Percentiles rank a stretch among this genome's conserved stretches.
These are phyloP conservation scores for Andrena praecox DNA, from an alignment of 2,888 invertebrate species.

Conservation along the genomic window DNA sequence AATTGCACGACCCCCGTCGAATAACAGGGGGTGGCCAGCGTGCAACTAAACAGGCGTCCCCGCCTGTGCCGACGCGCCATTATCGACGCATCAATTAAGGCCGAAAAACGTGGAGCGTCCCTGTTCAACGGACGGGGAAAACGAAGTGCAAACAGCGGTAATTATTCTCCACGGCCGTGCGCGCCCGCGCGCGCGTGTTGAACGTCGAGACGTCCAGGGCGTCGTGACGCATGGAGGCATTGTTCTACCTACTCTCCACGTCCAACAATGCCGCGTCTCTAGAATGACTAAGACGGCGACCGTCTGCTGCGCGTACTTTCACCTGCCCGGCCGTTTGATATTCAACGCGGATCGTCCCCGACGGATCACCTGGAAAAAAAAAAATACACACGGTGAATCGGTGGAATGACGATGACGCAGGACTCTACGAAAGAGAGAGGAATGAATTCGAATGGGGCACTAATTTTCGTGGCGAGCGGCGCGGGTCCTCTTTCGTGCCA, in stretches of 20 bases:
- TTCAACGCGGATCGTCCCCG: conserved; percentile 38
- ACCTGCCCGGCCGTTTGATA: conserved; percentile 66
- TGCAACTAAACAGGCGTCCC: too few relatives aligned
- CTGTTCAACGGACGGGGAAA: conserved; percentile 43
- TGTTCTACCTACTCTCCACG: conserved; percentile 67
- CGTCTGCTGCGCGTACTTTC: conserved; percentile 57
- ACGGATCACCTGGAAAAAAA: conserved; percentile 49
- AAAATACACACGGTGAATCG: conserved; percentile 41
- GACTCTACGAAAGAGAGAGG: conserved; percentile 14
- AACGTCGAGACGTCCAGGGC: conserved; percentile 44
- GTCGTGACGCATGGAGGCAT: conserved; percentile 69
- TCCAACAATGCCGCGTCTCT: conserved; percentile 57
- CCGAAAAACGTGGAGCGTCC: conserved; percentile 51
- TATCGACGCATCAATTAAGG: conserved; percentile 65
- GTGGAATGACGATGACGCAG: conserved; percentile 46
- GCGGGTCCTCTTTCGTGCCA: neutral
- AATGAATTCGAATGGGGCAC: neutral
- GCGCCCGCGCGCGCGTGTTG: conserved; percentile 36
- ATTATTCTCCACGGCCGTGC: conserved; percentile 54
- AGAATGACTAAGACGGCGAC: conserved; percentile 68
- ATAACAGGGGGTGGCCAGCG: too few relatives aligned
- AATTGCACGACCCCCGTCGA: neutral
- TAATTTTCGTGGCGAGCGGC: neutral
- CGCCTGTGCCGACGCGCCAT: conserved; percentile 45
- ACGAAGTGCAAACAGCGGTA: conserved; percentile 68